Base-by-base conservation (phyloP, 2,113 vertebrate species). In the Chaenocephalus aceratus region DNA sequence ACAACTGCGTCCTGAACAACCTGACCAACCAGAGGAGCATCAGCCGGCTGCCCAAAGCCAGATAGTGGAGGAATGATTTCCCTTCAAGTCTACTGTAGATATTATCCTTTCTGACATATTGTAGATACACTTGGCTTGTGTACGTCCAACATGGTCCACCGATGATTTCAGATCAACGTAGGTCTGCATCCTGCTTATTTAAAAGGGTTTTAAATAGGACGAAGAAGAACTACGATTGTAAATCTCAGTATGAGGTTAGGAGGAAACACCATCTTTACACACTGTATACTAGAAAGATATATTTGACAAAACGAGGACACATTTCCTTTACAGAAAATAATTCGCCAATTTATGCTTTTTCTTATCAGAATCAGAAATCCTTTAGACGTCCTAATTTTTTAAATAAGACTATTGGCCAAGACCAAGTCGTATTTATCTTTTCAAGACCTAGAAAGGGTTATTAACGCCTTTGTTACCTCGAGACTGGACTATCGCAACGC, bases 1-100 rank as follows among this genome's bases (percentile, higher is more conserved):
- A 95, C 83, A 95, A 83, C 83, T 95, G 93, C 10, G 91, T 95
- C 61, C 90, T 93, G 10, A 94, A 93, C 62, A 90, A 95, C 56
- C 91, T 96, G 49, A 93, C 91, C 26, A 90, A 95, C 75, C 89
- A 93, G 65, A 94, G 94, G 84, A 93, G 67, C 46, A 79, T 93
- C 4, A 93, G 93, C 84, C 85, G 91, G 63, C 77, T 90, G 1
- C 93, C 93, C 14, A 96, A 95, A 93, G 91, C 93, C 82, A 95
- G 94, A 93, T 95, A 95, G 86, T 89, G 78, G 71, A 72, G 0
- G 53, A 51, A 30, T 64, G 4, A 59, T 54, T 13, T 1, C 15
- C 23, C 14, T 18, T 7, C 49, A 6, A 41, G 5, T 15, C 48
- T 51, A 2, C 57, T 48, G 26, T 34, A 49, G 23, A 77, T 21